A percentile compares a stretch with the other conserved stretches of the same genome.
These are phyloP conservation scores for Anomalospiza imberbis DNA, from an alignment of 2,797 vertebrate genomes.

Conservation along the genomic window DNA sequence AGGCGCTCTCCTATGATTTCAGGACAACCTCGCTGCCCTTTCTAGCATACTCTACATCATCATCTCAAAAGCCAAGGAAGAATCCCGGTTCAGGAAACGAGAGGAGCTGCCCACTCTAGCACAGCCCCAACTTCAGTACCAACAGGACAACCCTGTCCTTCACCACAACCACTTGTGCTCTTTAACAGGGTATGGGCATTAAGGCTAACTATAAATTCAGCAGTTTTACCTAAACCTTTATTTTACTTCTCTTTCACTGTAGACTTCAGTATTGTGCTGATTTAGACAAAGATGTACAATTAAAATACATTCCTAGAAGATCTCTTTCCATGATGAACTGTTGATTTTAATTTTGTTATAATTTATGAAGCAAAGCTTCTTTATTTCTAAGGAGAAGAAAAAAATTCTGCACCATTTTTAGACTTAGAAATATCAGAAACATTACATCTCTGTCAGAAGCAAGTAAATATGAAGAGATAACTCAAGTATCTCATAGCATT, in stretches of 20 bases:
- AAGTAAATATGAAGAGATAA: not conserved
- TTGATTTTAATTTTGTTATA: not conserved
- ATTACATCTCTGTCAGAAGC: not conserved
- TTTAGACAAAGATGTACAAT: not conserved
- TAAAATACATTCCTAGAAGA: not conserved
- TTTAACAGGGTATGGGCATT: accelerated
- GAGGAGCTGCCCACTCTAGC: not conserved
- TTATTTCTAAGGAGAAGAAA: not conserved
- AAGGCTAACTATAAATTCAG: not conserved
- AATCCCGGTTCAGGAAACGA: not conserved
- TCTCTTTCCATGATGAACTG: not conserved
- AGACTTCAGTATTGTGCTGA: not conserved
- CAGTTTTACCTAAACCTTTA: not conserved
- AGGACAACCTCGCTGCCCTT: not conserved
- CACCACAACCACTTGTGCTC: not conserved
- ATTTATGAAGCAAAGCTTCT: not conserved
- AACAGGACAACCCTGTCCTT: not conserved
- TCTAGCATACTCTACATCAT: not conserved
- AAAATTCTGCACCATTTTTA: not conserved
- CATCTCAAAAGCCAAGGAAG: not conserved
- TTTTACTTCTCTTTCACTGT: not conserved
- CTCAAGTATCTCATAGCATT: not conserved
- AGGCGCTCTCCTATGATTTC: not conserved
- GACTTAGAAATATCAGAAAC: not conserved
- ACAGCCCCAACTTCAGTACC: not conserved